These are phyloP conservation scores for Psephotus haematonotus DNA, from an alignment of 2,113 vertebrate species.

Conservation along the genomic window DNA sequence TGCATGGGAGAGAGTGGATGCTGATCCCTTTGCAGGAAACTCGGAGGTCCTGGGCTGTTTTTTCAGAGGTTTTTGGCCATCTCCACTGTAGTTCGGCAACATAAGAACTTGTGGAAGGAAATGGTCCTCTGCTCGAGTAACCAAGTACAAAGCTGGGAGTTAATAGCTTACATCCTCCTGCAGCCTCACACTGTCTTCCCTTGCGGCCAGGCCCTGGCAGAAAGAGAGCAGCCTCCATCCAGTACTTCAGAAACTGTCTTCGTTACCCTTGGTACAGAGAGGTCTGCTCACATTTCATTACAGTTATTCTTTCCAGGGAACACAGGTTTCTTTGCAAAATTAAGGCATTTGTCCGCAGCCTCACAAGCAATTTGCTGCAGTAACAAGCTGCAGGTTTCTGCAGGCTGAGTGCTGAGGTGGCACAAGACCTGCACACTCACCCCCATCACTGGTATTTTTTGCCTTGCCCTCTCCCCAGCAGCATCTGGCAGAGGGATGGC, in stretches of 20 bases:
- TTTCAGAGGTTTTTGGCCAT: neutral
- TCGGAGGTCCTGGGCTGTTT: neutral
- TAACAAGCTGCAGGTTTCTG: neutral
- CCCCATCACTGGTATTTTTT: neutral
- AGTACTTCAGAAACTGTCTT: slow-evolving; percentile 11
- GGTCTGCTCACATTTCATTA: neutral
- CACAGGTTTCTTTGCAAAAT: neutral
- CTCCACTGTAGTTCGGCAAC: neutral
- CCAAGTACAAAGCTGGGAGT: neutral
- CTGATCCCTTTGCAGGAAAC: neutral
- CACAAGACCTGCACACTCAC: neutral
- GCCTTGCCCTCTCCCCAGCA: neutral
- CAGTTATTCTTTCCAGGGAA: neutral
- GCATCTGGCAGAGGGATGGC: slow-evolving; percentile 1
- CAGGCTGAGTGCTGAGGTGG: neutral
- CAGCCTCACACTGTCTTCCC: neutral
- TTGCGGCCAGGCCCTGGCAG: neutral
- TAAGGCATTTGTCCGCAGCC: neutral
- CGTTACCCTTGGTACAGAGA: neutral
- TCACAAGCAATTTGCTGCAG: neutral
- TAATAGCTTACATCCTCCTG: slow-evolving; percentile 10
- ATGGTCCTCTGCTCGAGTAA: neutral
- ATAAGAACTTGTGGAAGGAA: neutral
- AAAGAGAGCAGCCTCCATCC: neutral
- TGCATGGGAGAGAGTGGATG: neutral